Percentiles rank a stretch among this genome's conserved stretches.
Conservation (phyloP, 1,140 invertebrate genomes). For the Drosophila willistoni region DNA sequence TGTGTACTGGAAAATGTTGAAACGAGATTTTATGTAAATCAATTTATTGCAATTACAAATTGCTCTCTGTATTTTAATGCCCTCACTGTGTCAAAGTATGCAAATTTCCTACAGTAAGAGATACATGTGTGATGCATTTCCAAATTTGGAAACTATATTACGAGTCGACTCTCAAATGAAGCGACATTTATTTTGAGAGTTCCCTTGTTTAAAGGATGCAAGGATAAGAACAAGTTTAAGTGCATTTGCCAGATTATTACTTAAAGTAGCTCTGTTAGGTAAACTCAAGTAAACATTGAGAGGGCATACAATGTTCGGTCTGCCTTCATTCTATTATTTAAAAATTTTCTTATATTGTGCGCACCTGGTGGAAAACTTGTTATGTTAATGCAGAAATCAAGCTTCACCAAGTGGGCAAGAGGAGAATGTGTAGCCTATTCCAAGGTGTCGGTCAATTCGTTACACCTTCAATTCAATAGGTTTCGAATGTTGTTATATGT, state of each 20-base stretch:
- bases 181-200: too few species aligned
- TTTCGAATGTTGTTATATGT: slow-evolving; percentile 55
- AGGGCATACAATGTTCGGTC: background rate
- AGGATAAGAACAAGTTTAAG: too few species aligned
- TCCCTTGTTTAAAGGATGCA: too few species aligned
- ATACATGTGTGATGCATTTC: too few species aligned
- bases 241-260: too few species aligned
- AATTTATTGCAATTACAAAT: slow-evolving; percentile 51
- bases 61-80: slow-evolving; percentile 39
- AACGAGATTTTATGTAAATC: slow-evolving; percentile 69
- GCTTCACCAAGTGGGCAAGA: slow-evolving; percentile 10
- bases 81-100: background rate
- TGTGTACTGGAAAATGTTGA: slow-evolving; percentile 18
- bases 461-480: slow-evolving; percentile 46
- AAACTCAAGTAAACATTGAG: too few species aligned
- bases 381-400: slow-evolving; percentile 59
- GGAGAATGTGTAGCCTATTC: slow-evolving; percentile 50
- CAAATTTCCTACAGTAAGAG: background rate
- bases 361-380: slow-evolving; percentile 42
- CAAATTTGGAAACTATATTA: too few species aligned
- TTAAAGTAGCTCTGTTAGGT: too few species aligned
- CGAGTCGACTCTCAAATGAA: too few species aligned
- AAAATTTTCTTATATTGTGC: background rate
- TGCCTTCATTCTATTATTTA: background rate
- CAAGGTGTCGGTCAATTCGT: slow-evolving; percentile 57